Base-by-base conservation (phyloP, 2,113 vertebrate genomes). In the Sylvietta virens region DNA sequence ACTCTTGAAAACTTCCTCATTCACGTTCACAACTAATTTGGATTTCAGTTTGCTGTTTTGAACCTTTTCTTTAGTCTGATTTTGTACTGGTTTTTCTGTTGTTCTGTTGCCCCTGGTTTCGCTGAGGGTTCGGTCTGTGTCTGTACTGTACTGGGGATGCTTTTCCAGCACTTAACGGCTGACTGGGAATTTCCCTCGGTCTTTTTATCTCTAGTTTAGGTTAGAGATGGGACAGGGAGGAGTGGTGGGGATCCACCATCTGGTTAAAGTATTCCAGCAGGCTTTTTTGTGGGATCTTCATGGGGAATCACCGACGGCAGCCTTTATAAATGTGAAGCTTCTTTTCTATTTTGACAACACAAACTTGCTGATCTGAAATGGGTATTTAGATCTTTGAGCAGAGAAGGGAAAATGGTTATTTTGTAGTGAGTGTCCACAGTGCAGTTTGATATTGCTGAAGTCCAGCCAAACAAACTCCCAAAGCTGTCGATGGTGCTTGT, bases 21-120 rank as follows among this genome's bases (percentile, higher is more conserved):
- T 97, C 98, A 98, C 98, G 65, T 97, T 98, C 98, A 98, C 98
- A 35, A 98, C 98, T 98, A 98, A 98, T 98, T 98, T 98, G 98
- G 97, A 97, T 98, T 98, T 98, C 93, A 97, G 98, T 98, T 98
- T 97, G 97, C 97, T 97, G 97, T 98, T 98, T 97, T 97, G 95
- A 97, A 96, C 96, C 95, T 96, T 97, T 97, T 96, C 92, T 98
- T 97, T 96, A 92, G 92, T 97, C 95, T 97, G 83, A 95, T 97
- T 98, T 97, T 70, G 92, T 98, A 96, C 92, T 93, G 97, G 39
- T 91, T 90, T 95, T 94, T 88, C 97, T 97, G 96, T 98, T 97
- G 89, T 97, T 98, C 90, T 98, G 97, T 98, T 95, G 90, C 92
- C 92, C 88, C 92, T 84, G 86, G 89, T 94, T 96, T 97, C 12